These are phyloP conservation scores for Halyomorpha halys DNA, from an alignment of 1,140 invertebrate species.

Conservation along the genomic window DNA sequence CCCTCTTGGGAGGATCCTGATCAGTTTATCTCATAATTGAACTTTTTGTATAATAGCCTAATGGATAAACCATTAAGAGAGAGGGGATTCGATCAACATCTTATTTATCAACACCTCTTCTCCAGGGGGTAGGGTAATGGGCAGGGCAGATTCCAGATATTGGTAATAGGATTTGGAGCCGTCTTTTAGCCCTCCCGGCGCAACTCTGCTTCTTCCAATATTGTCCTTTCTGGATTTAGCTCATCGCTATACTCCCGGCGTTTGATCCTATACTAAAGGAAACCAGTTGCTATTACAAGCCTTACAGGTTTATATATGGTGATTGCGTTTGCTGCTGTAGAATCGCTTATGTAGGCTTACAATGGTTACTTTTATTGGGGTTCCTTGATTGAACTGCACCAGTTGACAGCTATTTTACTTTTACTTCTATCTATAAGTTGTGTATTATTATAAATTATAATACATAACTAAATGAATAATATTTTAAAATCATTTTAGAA, in stretches of 20 bases:
- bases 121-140: slow-evolving; percentile 15
- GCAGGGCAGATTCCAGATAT: slow-evolving; percentile 18
- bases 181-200: neutral
- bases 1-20: slow-evolving; percentile 2
- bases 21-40: slow-evolving; percentile 20
- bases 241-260: neutral
- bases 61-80: slow-evolving; percentile 22
- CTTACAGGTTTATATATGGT: too few relatives aligned
- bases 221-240: slow-evolving; percentile 10
- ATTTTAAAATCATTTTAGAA: too few relatives aligned
- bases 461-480: too few relatives aligned
- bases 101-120: slow-evolving; percentile 21
- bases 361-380: too few relatives aligned
- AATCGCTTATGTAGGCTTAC: too few relatives aligned
- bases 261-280: too few relatives aligned
- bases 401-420: too few relatives aligned
- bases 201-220: slow-evolving; percentile 1
- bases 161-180: slow-evolving; percentile 19
- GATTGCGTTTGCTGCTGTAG: too few relatives aligned
- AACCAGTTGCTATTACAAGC: too few relatives aligned
- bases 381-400: too few relatives aligned
- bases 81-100: slow-evolving; percentile 18
- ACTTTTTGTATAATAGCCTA: slow-evolving; percentile 21
- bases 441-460: too few relatives aligned
- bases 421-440: too few relatives aligned